Evolutionary conservation across 2,797 vertebrate species (phyloP).

Genomic region (Urosaurus nigricauda): DNA sequence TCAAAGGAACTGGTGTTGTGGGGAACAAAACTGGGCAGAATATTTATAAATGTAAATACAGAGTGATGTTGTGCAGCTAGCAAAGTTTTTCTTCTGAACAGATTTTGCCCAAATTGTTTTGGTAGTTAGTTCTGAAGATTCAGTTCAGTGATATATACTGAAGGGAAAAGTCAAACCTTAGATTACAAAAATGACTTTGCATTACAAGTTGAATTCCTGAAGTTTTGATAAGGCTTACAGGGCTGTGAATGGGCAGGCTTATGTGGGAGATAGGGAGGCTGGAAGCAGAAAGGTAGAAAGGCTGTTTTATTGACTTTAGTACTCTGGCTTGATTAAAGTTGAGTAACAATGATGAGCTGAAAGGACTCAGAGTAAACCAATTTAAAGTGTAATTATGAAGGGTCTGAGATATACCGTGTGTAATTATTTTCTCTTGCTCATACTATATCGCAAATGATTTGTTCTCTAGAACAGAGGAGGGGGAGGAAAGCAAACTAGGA

Average conservation of each 20-base stretch:
- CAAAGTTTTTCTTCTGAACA: slow-evolving; percentile 54
- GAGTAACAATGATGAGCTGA: slow-evolving; percentile 57
- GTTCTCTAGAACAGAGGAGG: slow-evolving; percentile 31
- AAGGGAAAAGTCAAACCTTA: slow-evolving; percentile 54
- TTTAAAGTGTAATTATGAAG: slow-evolving; percentile 66
- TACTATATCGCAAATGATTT: slow-evolving; percentile 42
- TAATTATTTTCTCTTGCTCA: slow-evolving; percentile 66
- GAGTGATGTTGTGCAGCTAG: slow-evolving; percentile 33
- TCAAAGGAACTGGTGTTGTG: neutral
- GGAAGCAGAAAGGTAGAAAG: slow-evolving; percentile 58
- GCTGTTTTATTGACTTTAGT: slow-evolving; percentile 62
- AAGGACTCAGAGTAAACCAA: slow-evolving; percentile 62
- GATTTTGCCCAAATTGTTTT: slow-evolving; percentile 47
- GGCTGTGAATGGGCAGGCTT: slow-evolving; percentile 5
- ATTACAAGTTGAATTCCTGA: slow-evolving; percentile 33
- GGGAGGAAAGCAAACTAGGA: neutral
- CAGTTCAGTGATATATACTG: slow-evolving; percentile 40
- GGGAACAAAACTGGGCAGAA: slow-evolving; percentile 66
- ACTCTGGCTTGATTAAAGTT: slow-evolving; percentile 54
- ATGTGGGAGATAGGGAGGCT: slow-evolving; percentile 15
- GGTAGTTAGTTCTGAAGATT: slow-evolving; percentile 56
- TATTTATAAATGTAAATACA: slow-evolving; percentile 57
- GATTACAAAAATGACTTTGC: slow-evolving; percentile 13
- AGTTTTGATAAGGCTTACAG: slow-evolving; percentile 24
- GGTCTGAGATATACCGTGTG: slow-evolving; percentile 53